Conservation (phyloP, 2,888 invertebrate genomes). For the Eretmocerus hayati region DNA sequence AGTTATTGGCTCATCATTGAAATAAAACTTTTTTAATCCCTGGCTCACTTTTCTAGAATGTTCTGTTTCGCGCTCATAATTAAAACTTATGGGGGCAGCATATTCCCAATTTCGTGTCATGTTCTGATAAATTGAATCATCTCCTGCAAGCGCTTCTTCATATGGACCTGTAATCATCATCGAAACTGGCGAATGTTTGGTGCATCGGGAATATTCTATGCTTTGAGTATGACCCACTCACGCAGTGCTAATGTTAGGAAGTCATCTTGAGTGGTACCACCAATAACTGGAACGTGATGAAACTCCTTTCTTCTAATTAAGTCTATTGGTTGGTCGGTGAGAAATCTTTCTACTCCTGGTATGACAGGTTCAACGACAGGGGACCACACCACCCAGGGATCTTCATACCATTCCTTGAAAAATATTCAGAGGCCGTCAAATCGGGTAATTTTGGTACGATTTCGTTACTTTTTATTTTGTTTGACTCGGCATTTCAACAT, state of each 20-base stretch:
- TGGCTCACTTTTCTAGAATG: constrained; percentile 49
- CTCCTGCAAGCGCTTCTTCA: no score
- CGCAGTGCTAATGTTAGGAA: no score
- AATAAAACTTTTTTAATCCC: constrained; percentile 49
- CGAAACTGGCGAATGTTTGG: no score
- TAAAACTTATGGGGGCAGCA: constrained; percentile 58
- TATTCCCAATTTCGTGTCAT: constrained; percentile 56
- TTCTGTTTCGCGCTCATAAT: constrained; percentile 52
- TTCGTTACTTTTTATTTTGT: no score
- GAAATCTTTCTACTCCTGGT: constrained; percentile 57
- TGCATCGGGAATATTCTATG: no score
- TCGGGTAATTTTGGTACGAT: no score
- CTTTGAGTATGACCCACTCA: no score
- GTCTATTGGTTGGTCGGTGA: constrained; percentile 54
- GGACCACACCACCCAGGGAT: constrained; percentile 52
- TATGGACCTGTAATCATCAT: no score
- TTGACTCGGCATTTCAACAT: no score
- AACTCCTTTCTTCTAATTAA: constrained; percentile 53
- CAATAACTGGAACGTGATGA: constrained; percentile 54
- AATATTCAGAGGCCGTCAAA: no score
- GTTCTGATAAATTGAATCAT: constrained; percentile 30
- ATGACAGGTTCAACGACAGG: constrained; percentile 61
- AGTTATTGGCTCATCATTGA: constrained; percentile 41
- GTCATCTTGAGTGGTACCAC: constrained; percentile 61
- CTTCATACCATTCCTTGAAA: constrained; percentile 50